Percentiles rank a stretch among this genome's conserved stretches.
Evolutionary conservation across 2,113 vertebrate genomes (phyloP).

Genomic region (Ophiodon elongatus): DNA sequence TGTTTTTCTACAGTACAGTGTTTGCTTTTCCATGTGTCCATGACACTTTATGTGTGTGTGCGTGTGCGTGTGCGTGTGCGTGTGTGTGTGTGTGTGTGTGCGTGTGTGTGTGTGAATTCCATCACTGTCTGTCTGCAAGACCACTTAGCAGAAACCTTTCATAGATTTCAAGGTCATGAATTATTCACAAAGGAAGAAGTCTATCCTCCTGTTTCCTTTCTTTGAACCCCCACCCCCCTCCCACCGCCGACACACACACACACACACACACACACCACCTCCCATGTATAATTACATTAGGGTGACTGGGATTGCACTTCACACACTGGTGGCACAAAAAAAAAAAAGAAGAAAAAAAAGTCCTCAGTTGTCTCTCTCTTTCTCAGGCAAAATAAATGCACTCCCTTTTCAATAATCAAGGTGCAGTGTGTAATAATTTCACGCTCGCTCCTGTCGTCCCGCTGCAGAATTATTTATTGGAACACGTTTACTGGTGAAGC

Average conservation of each 20-base stretch:
- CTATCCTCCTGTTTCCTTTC: slow-evolving; percentile 42
- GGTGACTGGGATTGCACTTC: slow-evolving; percentile 52
- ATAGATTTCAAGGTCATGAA: slow-evolving; percentile 66
- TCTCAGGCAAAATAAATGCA: slow-evolving; percentile 19
- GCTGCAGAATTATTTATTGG: slow-evolving; percentile 45
- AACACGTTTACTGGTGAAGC: slow-evolving; percentile 41
- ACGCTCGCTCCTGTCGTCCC: slow-evolving; percentile 29
- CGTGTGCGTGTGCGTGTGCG: slow-evolving; percentile 20
- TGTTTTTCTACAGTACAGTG: background rate
- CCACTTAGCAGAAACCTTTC: slow-evolving; percentile 60
- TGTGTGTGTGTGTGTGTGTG: slow-evolving; percentile 17
- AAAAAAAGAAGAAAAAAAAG: background rate
- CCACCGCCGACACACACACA: background rate
- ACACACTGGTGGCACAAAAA: slow-evolving; percentile 33
- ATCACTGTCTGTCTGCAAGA: slow-evolving; percentile 49
- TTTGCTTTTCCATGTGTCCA: background rate
- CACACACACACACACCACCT: slow-evolving; percentile 11
- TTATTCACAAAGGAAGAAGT: slow-evolving; percentile 67
- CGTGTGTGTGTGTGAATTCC: slow-evolving; percentile 23
- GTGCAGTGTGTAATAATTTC: slow-evolving; percentile 55
- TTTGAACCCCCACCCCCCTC: background rate
- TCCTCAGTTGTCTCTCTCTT: background rate
- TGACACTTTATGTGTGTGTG: background rate
- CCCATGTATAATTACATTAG: slow-evolving; percentile 61
- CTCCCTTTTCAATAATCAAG: slow-evolving; percentile 66